Percentiles rank a stretch among this genome's conserved stretches.
These are phyloP conservation scores for Listronotus bonariensis DNA, from an alignment of 1,140 invertebrate genomes.

Conservation along the genomic window DNA sequence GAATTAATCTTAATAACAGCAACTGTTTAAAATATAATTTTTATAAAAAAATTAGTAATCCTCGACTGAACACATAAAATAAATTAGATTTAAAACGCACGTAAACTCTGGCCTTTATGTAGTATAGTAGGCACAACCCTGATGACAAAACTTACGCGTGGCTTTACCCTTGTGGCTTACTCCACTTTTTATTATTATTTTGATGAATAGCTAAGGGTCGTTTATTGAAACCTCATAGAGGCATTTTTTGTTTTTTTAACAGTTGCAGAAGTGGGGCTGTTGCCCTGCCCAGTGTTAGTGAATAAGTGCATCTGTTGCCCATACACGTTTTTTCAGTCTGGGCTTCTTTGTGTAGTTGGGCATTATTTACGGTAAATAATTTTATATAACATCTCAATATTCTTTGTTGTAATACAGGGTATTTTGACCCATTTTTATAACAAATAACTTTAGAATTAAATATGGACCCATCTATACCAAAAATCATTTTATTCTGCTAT, in stretches of 20 bases:
- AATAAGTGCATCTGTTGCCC: slow-evolving; percentile 26
- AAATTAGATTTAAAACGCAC: neutral
- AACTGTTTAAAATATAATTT: too few relatives aligned
- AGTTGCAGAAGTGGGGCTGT: slow-evolving; percentile 22
- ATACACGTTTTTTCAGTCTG: slow-evolving; percentile 20
- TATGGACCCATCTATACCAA: too few relatives aligned
- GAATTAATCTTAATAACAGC: too few relatives aligned
- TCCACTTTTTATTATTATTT: slow-evolving; percentile 28
- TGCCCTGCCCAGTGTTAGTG: slow-evolving; percentile 3
- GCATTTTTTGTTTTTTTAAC: slow-evolving; percentile 27
- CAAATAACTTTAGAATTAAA: too few relatives aligned
- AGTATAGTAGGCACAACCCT: neutral
- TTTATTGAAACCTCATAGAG: slow-evolving; percentile 23
- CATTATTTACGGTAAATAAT: slow-evolving; percentile 31
- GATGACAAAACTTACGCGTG: too few relatives aligned
- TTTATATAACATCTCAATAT: slow-evolving; percentile 7
- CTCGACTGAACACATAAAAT: too few relatives aligned
- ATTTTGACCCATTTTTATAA: too few relatives aligned
- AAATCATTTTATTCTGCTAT: too few relatives aligned
- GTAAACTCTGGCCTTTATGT: neutral
- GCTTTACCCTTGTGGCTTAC: slow-evolving; percentile 21
- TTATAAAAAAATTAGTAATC: too few relatives aligned
- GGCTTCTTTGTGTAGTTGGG: slow-evolving; percentile 8
- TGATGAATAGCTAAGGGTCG: slow-evolving; percentile 23
- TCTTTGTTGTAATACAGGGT: neutral